Conservation (phyloP, 2,113 vertebrate genomes). For the Tragelaphus strepsiceros region DNA sequence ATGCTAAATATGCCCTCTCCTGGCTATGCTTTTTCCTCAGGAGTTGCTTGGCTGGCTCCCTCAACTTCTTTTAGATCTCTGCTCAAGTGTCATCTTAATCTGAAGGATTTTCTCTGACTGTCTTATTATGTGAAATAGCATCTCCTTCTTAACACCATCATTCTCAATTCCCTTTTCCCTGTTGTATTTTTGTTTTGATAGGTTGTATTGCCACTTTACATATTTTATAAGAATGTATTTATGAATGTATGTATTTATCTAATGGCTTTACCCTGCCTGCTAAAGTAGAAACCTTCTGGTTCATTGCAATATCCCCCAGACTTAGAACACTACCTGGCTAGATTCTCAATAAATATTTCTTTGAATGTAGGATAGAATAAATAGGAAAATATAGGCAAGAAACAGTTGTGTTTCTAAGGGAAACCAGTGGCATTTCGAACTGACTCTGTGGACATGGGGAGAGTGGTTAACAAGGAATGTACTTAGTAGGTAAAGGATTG, state of each 20-base stretch:
- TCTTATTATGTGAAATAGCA: not conserved
- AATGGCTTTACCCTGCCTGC: not conserved
- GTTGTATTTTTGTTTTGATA: constrained; percentile 6
- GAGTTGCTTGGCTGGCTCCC: not conserved
- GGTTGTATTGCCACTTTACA: not conserved
- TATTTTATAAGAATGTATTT: not conserved
- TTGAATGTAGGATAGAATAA: not conserved
- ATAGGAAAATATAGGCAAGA: not conserved
- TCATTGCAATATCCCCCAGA: not conserved
- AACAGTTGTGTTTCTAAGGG: not conserved
- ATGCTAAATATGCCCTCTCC: not conserved
- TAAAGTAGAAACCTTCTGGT: constrained; percentile 1
- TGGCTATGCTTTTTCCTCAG: not conserved
- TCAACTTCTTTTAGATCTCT: not conserved
- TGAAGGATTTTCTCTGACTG: not conserved
- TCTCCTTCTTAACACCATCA: not conserved
- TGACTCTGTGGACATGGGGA: not conserved
- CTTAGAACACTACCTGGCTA: not conserved
- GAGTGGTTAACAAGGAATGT: not conserved
- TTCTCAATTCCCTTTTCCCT: not conserved
- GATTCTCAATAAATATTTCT: not conserved
- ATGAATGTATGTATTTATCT: not conserved
- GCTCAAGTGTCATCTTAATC: not conserved
- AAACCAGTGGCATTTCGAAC: not conserved
- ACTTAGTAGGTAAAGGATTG: not conserved